Evolutionary conservation across 2,113 vertebrate species (phyloP).

Genomic region (Aramus guarauna): DNA sequence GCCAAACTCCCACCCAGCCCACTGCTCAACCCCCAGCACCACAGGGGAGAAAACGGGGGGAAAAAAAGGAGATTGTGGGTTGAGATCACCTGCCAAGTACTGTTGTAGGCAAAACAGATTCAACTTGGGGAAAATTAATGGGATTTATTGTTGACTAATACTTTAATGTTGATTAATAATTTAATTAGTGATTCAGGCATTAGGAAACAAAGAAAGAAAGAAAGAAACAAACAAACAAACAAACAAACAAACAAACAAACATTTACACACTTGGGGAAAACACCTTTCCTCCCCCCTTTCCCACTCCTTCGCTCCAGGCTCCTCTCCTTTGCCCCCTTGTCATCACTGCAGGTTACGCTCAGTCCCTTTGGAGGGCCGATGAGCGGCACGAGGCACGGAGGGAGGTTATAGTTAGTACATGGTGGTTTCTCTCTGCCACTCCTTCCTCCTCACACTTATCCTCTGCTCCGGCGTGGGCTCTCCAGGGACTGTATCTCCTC

Average conservation of each 20-base stretch:
- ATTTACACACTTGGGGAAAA: background rate
- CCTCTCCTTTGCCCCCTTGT: background rate
- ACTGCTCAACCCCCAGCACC: background rate
- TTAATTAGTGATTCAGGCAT: background rate
- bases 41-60: background rate
- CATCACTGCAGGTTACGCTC: fast-evolving
- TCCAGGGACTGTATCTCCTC: background rate
- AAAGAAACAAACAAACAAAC: background rate
- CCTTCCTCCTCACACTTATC: background rate
- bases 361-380: background rate
- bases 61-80: background rate
- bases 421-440: background rate
- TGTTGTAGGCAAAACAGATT: background rate
- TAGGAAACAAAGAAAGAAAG: background rate
- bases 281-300: background rate
- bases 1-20: background rate
- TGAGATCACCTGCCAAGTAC: background rate
- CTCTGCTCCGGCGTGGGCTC: fast-evolving
- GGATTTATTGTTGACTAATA: background rate
- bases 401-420: background rate
- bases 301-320: background rate
- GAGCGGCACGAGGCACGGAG: fast-evolving
- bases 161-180: background rate
- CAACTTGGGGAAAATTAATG: background rate
- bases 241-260: background rate